These are phyloP conservation scores for Rhopalosiphum padi DNA, from an alignment of 1,140 invertebrate genomes.

Conservation along the genomic window DNA sequence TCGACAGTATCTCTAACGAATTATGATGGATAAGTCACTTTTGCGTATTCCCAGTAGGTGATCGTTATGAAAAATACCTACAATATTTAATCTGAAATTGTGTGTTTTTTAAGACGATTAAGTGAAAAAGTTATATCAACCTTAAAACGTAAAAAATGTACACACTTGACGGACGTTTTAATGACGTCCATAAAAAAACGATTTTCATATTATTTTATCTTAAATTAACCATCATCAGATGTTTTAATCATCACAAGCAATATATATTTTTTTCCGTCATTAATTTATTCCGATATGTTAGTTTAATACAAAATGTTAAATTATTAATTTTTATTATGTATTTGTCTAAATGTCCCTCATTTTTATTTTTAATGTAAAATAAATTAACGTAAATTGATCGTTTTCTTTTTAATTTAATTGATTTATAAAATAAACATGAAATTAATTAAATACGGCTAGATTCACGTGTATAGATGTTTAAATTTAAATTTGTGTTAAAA, in stretches of 20 bases:
- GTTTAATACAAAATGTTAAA: background rate
- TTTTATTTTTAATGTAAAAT: background rate
- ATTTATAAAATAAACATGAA: background rate
- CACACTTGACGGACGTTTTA: background rate
- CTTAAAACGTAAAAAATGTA: background rate
- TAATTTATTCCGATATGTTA: background rate
- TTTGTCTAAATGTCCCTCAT: no score
- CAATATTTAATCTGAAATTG: background rate
- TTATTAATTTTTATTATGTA: background rate
- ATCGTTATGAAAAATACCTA: background rate
- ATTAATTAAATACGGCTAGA: background rate
- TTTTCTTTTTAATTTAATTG: background rate
- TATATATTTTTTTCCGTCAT: background rate
- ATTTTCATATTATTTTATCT: background rate
- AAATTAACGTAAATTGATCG: background rate
- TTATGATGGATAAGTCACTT: slow-evolving; percentile 15
- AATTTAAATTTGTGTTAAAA: no score
- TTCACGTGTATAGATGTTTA: background rate
- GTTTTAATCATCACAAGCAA: background rate
- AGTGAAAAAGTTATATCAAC: background rate
- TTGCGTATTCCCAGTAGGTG: background rate
- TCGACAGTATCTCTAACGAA: slow-evolving; percentile 3
- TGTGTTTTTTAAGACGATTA: background rate
- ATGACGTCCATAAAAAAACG: background rate
- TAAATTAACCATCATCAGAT: background rate